Evolutionary conservation across 2,113 vertebrate genomes (phyloP).

Genomic region (Opisthocomus hoazin): DNA sequence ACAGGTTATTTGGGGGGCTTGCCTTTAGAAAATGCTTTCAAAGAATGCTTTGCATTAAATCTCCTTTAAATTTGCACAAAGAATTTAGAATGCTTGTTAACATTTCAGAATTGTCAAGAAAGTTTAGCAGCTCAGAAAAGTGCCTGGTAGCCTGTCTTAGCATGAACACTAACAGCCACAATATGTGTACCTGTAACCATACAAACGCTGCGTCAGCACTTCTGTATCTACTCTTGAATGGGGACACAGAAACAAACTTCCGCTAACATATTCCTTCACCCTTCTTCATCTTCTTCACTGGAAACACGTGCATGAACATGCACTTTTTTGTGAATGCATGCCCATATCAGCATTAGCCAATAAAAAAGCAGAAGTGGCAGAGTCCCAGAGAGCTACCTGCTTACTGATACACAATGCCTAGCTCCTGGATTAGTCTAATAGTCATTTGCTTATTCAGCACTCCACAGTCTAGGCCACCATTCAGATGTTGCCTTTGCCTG

Average conservation of each 20-base stretch:
- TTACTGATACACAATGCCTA: background rate
- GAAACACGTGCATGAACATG: accelerated
- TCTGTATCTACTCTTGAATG: accelerated
- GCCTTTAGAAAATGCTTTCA: background rate
- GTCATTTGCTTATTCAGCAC: background rate
- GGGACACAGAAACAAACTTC: background rate
- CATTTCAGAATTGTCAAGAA: background rate
- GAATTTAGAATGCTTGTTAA: background rate
- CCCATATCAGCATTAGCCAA: background rate
- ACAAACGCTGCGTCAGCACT: background rate
- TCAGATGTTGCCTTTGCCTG: background rate
- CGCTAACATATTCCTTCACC: background rate
- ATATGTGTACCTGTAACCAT: background rate
- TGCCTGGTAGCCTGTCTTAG: background rate
- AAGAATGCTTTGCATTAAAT: background rate
- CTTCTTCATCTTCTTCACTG: background rate
- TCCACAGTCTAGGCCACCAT: background rate
- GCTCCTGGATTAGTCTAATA: background rate
- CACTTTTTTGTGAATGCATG: background rate
- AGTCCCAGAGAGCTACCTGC: background rate
- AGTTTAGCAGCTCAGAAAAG: background rate
- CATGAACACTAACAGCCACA: background rate
- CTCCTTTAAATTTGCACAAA: background rate
- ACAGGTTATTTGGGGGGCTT: background rate
- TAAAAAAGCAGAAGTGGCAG: background rate